A percentile compares a stretch with the other conserved stretches of the same genome.
These are phyloP conservation scores for Parasteatoda tepidariorum DNA, from an alignment of 1,140 invertebrate species.

Conservation along the genomic window DNA sequence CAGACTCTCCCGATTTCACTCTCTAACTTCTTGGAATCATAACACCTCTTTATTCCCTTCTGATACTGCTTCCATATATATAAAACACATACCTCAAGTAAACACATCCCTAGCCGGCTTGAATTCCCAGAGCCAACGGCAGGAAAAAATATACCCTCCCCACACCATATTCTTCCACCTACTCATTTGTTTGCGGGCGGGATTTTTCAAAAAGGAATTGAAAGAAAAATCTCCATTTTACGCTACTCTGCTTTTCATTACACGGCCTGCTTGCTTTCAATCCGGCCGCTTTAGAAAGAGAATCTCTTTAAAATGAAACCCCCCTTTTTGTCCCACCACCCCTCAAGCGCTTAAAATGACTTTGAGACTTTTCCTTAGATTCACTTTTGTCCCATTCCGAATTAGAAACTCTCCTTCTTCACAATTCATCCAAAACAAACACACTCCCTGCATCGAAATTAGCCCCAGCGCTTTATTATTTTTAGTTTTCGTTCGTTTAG, in stretches of 20 bases:
- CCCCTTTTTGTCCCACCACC: not conserved
- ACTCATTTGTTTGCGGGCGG: slow-evolving; percentile 26
- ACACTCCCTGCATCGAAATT: not conserved
- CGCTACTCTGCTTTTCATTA: slow-evolving; percentile 34
- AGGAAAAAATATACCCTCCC: not conserved
- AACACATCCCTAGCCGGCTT: not conserved
- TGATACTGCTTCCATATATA: not conserved
- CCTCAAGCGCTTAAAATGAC: not conserved
- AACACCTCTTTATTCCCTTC: not conserved
- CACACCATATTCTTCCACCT: not conserved
- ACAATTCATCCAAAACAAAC: not conserved
- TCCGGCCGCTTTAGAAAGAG: slow-evolving; percentile 26
- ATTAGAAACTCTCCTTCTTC: not conserved
- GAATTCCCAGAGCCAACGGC: not conserved
- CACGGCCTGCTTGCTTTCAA: slow-evolving; percentile 38
- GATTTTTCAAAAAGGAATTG: slow-evolving; percentile 11
- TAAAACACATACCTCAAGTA: not conserved
- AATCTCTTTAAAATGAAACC: slow-evolving; percentile 19
- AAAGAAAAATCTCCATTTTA: slow-evolving; percentile 51
- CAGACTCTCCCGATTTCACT: not conserved
- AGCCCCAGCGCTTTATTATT: not conserved
- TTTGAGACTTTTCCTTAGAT: not conserved
- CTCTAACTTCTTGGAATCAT: not conserved
- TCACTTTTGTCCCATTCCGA: not conserved
- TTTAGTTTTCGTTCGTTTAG: not conserved